Percentiles rank a stretch among this genome's conserved stretches.
phyloP scores from a whole-genome alignment of 2,888 invertebrate genomes.

The Celastrina argiolus region DNA sequence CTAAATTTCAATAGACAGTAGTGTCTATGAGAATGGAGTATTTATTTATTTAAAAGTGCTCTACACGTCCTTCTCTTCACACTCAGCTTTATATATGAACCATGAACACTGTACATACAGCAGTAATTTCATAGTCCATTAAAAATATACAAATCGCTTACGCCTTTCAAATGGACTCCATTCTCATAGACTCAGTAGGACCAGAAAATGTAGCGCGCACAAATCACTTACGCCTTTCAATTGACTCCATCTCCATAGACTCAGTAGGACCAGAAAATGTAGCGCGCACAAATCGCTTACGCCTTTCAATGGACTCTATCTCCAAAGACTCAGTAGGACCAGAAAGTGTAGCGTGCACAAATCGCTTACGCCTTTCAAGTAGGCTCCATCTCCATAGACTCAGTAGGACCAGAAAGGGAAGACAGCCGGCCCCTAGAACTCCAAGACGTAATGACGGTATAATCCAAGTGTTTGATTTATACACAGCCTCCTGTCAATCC shows the following conservation, averaged over 20 bases:
- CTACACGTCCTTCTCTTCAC: too few relatives aligned
- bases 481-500: constrained; percentile 36
- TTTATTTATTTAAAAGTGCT: too few relatives aligned
- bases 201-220: too few relatives aligned
- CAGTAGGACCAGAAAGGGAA: constrained; percentile 42
- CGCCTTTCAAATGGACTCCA: constrained; percentile 34
- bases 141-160: not conserved
- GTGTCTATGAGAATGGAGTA: too few relatives aligned
- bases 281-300: not conserved
- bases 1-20: too few relatives aligned
- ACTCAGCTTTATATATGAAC: too few relatives aligned
- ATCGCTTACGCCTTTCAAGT: constrained; percentile 30
- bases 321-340: constrained; percentile 36
- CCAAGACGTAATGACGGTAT: constrained; percentile 38
- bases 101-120: too few relatives aligned
- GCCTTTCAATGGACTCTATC: constrained; percentile 35
- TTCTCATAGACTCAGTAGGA: constrained; percentile 37
- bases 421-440: constrained; percentile 40
- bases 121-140: too few relatives aligned
- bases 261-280: constrained; percentile 41
- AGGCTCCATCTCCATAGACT: constrained; percentile 34
- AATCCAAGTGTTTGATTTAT: constrained; percentile 38
- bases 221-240: constrained; percentile 28
- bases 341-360: too few relatives aligned
- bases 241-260: constrained; percentile 35